Evolutionary conservation across 2,888 invertebrate genomes (phyloP), one percentile per base, ranked within the genome.

Genomic region (Stramonita haemastoma): DNA sequence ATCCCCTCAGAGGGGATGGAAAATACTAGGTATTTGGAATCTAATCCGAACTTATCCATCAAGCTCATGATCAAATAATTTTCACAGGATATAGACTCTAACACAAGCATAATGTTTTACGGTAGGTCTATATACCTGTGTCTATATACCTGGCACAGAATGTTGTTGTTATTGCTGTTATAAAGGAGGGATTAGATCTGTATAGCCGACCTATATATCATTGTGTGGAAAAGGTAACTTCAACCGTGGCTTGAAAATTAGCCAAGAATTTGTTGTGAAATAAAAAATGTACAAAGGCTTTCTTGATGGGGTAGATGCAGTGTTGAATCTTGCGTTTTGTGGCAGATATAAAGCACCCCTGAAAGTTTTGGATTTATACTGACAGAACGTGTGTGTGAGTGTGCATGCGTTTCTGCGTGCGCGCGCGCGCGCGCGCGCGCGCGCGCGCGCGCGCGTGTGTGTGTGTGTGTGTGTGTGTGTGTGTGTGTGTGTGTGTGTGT

Each of bases 401-500:
- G 34, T 81, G 81, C 29, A 32, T 81, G 36, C 29, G 81, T 81
- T 22, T 81, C 29, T 81, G 32, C 29, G 81, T 81, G 81, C 29
- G 81, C 17, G 81, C 29, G 81, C 29, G 46, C 19, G 46, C 36
- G 83, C 36, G 83, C 36, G 36, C 36, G 83, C 36, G 83, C 36
- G 83, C n/a, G 83, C 36, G 56, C 36, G 83, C 22, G 83, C 36
- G 83, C 36, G 83, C 36, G 36, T 83, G 83, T 83, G 83, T 13
- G 83, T n/a, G 83, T 36, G 56, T 8, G 36, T 36, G 83, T 8
- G 83, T 36, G 36, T 36, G 83, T 83, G 83, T 83, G 22, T 36
- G 83, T 83, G 36, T 36, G 83, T 36, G 36, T 36, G 83, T 22
- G 46, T 84, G 84, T 36, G 13, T 77, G 32, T 29, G 13, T 77